Conservation (phyloP, 2,113 vertebrate species). For the Pyrgilauda ruficollis region DNA sequence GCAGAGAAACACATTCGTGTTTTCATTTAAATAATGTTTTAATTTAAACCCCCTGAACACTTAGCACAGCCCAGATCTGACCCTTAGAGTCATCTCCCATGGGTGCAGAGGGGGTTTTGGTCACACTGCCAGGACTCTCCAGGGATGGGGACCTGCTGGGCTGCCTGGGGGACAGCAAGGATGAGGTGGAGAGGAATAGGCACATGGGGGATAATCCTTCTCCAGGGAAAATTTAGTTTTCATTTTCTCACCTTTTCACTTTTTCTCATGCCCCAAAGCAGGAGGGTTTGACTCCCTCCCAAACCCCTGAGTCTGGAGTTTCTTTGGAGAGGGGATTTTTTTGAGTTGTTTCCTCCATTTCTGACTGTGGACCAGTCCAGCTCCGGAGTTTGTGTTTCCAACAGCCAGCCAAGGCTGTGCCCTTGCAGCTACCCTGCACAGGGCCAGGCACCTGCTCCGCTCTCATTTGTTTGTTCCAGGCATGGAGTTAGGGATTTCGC, state of each 20-base stretch:
- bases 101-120: not conserved
- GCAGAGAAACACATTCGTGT: accelerated
- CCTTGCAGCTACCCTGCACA: not conserved
- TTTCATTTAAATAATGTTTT: not conserved
- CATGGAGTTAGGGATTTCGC: not conserved
- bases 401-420: not conserved
- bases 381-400: not conserved
- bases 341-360: not conserved
- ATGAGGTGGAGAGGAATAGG: not conserved
- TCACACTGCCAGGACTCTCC: not conserved
- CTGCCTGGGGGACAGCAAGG: not conserved
- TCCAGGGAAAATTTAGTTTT: not conserved
- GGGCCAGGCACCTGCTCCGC: conserved; percentile 7
- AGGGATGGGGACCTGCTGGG: not conserved
- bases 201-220: not conserved
- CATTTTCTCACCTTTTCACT: not conserved
- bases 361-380: accelerated
- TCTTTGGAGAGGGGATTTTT: not conserved
- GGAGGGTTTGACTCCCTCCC: not conserved
- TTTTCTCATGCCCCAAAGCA: not conserved
- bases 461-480: conserved; percentile 25
- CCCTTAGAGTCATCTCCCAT: not conserved
- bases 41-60: accelerated
- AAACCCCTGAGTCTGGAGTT: not conserved
- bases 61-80: not conserved